phyloP scores from a whole-genome alignment of 2,113 vertebrate species.

The Gopherus flavomarginatus region DNA sequence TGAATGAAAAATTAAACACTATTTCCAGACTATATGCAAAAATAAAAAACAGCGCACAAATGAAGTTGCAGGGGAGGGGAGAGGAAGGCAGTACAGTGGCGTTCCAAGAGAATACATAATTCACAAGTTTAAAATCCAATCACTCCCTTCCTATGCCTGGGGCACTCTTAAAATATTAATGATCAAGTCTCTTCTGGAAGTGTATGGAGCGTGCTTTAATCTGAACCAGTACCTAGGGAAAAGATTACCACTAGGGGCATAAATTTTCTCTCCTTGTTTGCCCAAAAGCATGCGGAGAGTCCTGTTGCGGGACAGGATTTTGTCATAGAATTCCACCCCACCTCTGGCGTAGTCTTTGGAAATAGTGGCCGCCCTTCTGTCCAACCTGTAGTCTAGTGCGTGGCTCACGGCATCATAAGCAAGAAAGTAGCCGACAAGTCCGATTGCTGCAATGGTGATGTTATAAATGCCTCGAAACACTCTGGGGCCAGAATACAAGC shows the following conservation, averaged over 20 bases:
- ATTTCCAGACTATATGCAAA: background rate
- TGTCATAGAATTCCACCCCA: conserved; percentile 94
- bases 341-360: conserved; percentile 86
- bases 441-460: conserved; percentile 71
- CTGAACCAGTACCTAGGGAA: conserved; percentile 86
- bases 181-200: conserved; percentile 85
- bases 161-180: conserved; percentile 78
- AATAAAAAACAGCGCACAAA: conserved; percentile 43
- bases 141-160: conserved; percentile 19
- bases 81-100: background rate
- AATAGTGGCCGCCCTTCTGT: conserved; percentile 82
- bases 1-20: conserved; percentile 33
- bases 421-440: conserved; percentile 83
- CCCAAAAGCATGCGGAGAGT: conserved; percentile 88
- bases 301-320: conserved; percentile 87
- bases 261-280: conserved; percentile 83
- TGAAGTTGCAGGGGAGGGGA: background rate
- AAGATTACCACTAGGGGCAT: conserved; percentile 89
- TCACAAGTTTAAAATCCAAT: conserved; percentile 64
- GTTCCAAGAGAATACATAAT: conserved; percentile 65
- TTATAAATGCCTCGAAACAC: conserved; percentile 82
- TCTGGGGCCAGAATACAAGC: conserved; percentile 78
- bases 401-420: conserved; percentile 81
- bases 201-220: conserved; percentile 89
- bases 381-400: conserved; percentile 85